Evolutionary conservation across 2,113 vertebrate species (phyloP).

Genomic region (Hypomesus transpacificus): DNA sequence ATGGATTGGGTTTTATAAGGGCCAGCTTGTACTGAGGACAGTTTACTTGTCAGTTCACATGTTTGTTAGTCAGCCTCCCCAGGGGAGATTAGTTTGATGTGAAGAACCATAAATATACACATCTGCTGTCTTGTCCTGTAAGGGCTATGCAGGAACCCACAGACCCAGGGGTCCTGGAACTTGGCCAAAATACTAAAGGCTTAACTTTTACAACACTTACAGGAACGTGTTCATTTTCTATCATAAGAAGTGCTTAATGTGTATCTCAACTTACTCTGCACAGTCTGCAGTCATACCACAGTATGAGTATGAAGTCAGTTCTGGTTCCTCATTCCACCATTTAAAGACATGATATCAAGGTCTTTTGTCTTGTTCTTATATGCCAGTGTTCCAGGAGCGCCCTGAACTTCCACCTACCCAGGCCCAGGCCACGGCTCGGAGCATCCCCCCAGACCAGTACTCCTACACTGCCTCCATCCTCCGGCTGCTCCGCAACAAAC

Average conservation of each 20-base stretch:
- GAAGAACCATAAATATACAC: constrained; percentile 30
- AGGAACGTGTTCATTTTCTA: no score
- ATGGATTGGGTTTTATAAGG: not conserved
- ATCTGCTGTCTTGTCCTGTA: constrained; percentile 20
- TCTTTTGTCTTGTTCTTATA: not conserved
- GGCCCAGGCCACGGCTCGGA: constrained; percentile 81
- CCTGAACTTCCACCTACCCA: constrained; percentile 82
- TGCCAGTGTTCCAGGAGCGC: constrained; percentile 87
- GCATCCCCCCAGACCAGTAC: constrained; percentile 67
- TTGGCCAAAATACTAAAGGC: no score
- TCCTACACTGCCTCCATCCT: constrained; percentile 80
- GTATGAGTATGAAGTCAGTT: not conserved
- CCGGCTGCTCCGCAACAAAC: constrained; percentile 79
- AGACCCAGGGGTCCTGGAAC: no score
- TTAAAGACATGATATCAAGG: not conserved
- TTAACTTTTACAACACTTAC: no score
- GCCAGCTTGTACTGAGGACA: not conserved
- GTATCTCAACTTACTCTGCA: no score
- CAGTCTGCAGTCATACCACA: no score
- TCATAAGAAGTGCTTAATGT: no score
- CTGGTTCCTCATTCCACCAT: not conserved
- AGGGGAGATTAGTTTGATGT: constrained; percentile 2
- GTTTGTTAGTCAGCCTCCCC: not conserved
- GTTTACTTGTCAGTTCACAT: constrained; percentile 1
- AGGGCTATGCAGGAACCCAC: not conserved